Evolutionary conservation across 2,888 invertebrate species (phyloP), one percentile per base, ranked within the genome.

Genomic region (Acleris laterana): DNA sequence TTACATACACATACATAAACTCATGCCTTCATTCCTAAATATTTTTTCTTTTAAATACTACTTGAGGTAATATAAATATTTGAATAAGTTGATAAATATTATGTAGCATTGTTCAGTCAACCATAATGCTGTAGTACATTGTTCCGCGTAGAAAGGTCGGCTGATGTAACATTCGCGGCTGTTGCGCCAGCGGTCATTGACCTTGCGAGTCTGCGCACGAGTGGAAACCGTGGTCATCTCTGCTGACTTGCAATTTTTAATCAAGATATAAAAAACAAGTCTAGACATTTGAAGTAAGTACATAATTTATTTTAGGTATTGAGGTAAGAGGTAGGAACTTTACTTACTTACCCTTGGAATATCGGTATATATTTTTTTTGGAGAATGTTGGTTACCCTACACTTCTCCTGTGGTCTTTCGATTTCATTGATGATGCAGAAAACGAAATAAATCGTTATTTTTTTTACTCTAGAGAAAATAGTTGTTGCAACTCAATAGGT

Each of bases 111-210:
- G 13, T 38, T 13, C 38, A 3, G 38, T 13, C 38, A 38, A 3
- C 32, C 0, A 32, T 32, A 17, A 55, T 61, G 38, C 55, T 56
- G 56, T 11, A 60, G 48, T 46, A 77, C 84, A 89, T 85, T 89
- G 89, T 91, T 90, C 89, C 90, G 90, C 81, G 81, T 87, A 87
- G 77, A 87, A 89, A 90, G 90, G 90, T 76, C 78, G 80, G 85
- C 88, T 92, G 92, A 91, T 89, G 92, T 88, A 92, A 92, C 72
- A 74, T 70, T 69, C 70, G 77, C 76, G 80, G 72, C 68, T 67
- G 69, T 92, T 92, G 83, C 92, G 83, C 77, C 80, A 89, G 85
- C 68, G 91, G 92, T 90, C 91, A 92, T 83, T 59, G 82, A 89
- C 91, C 91, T 91, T 90, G 90, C 76, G 74, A 55, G 77, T 80